Base-by-base conservation (phyloP, 1,140 invertebrate species). In the Oreohelix idahoensis region DNA sequence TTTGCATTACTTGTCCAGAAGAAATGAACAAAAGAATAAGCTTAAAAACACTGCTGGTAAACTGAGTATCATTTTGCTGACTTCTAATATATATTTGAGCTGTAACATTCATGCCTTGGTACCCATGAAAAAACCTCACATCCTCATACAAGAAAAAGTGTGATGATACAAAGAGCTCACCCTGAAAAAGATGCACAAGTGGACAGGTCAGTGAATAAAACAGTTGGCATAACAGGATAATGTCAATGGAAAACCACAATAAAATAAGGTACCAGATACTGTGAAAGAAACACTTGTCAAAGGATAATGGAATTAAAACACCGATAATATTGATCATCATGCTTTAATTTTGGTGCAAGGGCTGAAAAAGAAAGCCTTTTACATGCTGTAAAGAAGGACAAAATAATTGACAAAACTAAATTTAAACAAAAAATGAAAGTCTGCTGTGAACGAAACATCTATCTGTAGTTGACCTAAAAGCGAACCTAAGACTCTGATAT, bases 101-200 rank as follows among this genome's bases (percentile, higher is more conserved):
- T 73, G 71, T 29, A 73, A 38, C 80, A 82, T 82, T 82, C 80
- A 82, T 82, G 80, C 80, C 51, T 82, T 82, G 80, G 80, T 58
- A 20, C 71, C 49, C 71, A 29, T 51, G 51, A 63, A 35, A 36
- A 75, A 35, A 82, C 45, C 51, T 82, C 36, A 73, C 70, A 75
- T 82, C 80, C 80, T 51, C 49, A 74, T 23, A 82, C 35, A 82
- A 71, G 79, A 81, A 38, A 82, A 74, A 74, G 71, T 80, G 38
- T 82, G 80, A 82, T 51, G 45, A n/a, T 35, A n/a, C 42, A 71
- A 49, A 45, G 32, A 51, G 45, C 80, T 82, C 80, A 82, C 80
- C 80, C 80, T 82, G 80, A 82, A 82, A 82, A 63, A 82, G 51
- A 82, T 63, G 71, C n/a, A 82, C 26, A 70, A 71, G 42, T 76